Evolutionary conservation across 2,888 invertebrate genomes (phyloP).

Genomic region (Hesperia comma): DNA sequence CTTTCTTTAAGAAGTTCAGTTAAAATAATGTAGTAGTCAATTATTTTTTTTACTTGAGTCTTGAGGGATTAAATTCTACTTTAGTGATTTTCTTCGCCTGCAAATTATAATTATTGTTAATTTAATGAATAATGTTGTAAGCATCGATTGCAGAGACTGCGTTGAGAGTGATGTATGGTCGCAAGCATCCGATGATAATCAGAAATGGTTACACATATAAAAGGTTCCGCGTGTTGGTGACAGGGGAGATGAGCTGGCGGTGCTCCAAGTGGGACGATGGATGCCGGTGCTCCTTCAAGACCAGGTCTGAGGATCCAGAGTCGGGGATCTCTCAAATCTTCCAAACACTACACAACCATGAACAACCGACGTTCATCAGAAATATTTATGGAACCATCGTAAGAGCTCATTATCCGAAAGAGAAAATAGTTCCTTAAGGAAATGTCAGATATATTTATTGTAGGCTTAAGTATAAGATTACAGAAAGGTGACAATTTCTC

Average conservation of each 20-base stretch:
- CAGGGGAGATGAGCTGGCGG: conserved; percentile 45
- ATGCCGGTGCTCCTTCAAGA: conserved; percentile 41
- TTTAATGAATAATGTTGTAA: no score
- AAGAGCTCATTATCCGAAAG: no score
- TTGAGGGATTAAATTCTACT: no score
- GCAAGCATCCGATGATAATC: conserved; percentile 43
- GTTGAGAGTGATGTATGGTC: conserved; percentile 14
- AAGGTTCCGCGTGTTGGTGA: conserved; percentile 40
- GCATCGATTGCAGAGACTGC: conserved; percentile 24
- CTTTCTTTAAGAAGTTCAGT: no score
- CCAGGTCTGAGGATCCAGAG: conserved; percentile 34
- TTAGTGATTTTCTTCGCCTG: no score
- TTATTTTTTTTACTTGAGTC: no score
- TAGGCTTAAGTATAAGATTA: no score
- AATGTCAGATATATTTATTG: no score
- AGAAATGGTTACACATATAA: conserved; percentile 44
- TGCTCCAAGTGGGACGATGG: conserved; percentile 45
- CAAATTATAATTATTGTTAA: no score
- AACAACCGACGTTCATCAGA: conserved; percentile 26
- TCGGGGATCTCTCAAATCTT: conserved; percentile 22
- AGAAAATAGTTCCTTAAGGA: no score
- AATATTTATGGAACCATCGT: not conserved
- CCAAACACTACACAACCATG: conserved; percentile 30
- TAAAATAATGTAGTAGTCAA: no score
- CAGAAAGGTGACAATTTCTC: no score